Percentiles rank a stretch among this genome's conserved stretches.
phyloP scores from a whole-genome alignment of 37 sponge, comb jelly and placozoan species.

The Crambe crambe region DNA sequence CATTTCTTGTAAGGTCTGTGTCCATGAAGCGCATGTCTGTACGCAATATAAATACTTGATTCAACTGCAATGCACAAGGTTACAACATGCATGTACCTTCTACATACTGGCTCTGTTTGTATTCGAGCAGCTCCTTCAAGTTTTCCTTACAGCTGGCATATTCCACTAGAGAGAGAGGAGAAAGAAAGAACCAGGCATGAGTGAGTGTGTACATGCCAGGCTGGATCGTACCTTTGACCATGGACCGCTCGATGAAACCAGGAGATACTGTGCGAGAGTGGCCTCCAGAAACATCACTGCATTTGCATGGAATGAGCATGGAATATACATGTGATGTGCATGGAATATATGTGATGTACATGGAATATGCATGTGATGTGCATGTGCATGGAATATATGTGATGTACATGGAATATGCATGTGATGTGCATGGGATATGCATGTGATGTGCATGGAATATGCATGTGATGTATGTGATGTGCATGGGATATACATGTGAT shows the following conservation, averaged over 20 bases:
- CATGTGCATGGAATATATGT: no score
- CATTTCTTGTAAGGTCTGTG: slow-evolving; percentile 26
- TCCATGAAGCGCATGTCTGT: slow-evolving; percentile 68
- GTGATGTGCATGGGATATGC: no score
- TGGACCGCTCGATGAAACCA: background rate
- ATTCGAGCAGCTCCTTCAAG: slow-evolving; percentile 32
- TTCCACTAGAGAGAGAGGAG: slow-evolving; percentile 41
- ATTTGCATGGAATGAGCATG: background rate
- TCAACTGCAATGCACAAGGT: no score
- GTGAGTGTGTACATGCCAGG: slow-evolving; percentile 9
- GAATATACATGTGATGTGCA: background rate
- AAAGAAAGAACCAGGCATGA: background rate
- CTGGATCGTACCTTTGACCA: slow-evolving; percentile 6
- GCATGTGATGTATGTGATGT: background rate
- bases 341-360: background rate
- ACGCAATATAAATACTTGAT: no score
- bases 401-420: no score
- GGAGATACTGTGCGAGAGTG: background rate
- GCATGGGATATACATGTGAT: no score
- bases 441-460: background rate
- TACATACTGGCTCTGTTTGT: slow-evolving; percentile 47
- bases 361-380: no score
- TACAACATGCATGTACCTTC: slow-evolving; percentile 39
- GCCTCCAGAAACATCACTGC: background rate
- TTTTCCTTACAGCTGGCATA: slow-evolving; percentile 39